Evolutionary conservation across 2,797 vertebrate genomes (phyloP).

Genomic region (Clarias platycephalus): DNA sequence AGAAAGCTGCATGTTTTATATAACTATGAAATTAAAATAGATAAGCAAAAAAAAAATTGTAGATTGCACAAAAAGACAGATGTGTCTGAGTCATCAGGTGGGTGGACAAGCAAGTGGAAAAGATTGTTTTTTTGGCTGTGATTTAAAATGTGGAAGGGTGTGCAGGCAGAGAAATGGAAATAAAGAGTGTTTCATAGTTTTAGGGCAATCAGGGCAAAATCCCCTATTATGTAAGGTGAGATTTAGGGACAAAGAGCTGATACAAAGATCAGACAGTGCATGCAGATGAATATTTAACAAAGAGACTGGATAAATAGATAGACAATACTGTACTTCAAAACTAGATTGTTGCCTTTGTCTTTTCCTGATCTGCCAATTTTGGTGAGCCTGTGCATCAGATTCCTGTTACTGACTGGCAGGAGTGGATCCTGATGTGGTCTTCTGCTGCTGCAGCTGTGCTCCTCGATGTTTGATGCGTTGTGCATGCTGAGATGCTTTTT

Average conservation of each 20-base stretch:
- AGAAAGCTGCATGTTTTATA: not conserved
- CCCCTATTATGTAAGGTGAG: not conserved
- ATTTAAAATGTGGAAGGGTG: not conserved
- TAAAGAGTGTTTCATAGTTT: not conserved
- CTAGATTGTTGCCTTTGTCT: not conserved
- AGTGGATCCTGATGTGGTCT: not conserved
- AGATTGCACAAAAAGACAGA: constrained; percentile 13
- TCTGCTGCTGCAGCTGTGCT: not conserved
- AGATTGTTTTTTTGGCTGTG: not conserved
- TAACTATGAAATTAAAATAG: not conserved
- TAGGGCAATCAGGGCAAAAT: not conserved
- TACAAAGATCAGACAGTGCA: not conserved
- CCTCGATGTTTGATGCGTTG: not conserved
- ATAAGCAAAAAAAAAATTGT: not conserved
- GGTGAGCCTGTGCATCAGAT: not conserved
- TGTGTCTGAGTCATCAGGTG: constrained; percentile 12
- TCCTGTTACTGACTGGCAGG: not conserved
- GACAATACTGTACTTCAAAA: not conserved
- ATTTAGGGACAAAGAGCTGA: not conserved
- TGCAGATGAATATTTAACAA: not conserved
- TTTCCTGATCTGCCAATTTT: not conserved
- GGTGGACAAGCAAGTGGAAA: constrained; percentile 1
- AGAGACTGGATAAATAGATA: not conserved
- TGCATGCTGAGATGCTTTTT: not conserved
- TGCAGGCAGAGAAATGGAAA: not conserved